Evolutionary conservation across 2,797 vertebrate species (phyloP), one percentile per base, ranked within the genome.

Genomic region (Bovichtus variegatus): DNA sequence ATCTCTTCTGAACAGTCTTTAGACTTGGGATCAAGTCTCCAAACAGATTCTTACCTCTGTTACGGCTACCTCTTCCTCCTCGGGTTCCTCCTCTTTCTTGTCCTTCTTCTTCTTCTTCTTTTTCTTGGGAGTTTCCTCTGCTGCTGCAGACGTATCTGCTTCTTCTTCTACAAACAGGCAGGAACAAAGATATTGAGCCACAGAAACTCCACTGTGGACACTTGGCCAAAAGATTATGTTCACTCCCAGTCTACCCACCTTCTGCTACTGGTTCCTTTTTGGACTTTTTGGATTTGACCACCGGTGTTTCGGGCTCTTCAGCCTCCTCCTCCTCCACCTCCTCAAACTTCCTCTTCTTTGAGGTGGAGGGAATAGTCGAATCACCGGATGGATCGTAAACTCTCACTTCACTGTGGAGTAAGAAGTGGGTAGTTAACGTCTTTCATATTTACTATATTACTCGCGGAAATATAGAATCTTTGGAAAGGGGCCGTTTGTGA

Each of bases 371-470:
- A 69, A 99, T 95, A 0, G 97, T 99, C 0, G 97, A 97, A 70
- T 99, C 98, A 2, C 96, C 97, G 11, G 98, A 99, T 0, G 98
- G 97, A 83, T 99, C 98, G 0, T 98, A 99, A 1, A 97, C 80
- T 89, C 94, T 97, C 60, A 99, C 90, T 81, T 98, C 97, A 12
- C 98, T 99, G 90, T 50, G 89, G 85, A 12, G 38, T 21, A 51
- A 29, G 36, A 36, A 61, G 1, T 0, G 0, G 0, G 0, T 0
- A 12, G 53, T 76, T 11, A 82, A 27, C n/a, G 41, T 11, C 0
- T 29, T 29, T 16, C 1, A 49, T 58, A 18, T 64, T 12, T 7
- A 46, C 11, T n/a, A n/a, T n/a, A n/a, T n/a, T n/a, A n/a, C n/a
- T 59, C 0, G 6, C 38, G 2, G 2, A 46, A 43, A 41, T 12